These are phyloP conservation scores for Sebastes nivosus DNA, from an alignment of 2,797 vertebrate genomes.

Conservation along the genomic window DNA sequence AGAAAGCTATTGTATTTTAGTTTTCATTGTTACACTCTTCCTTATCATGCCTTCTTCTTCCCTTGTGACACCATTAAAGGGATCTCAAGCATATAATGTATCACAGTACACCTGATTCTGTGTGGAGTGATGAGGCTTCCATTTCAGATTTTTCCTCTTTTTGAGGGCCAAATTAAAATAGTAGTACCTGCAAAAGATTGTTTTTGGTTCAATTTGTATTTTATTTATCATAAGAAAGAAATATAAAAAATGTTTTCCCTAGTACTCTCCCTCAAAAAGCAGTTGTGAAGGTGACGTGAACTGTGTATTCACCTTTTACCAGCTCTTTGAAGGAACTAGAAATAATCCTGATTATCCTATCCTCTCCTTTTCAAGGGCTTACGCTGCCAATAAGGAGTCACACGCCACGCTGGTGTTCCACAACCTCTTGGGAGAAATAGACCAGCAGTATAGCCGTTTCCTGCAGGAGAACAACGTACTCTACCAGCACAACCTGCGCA, in stretches of 20 bases:
- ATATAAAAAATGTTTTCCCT: no score
- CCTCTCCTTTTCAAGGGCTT: conserved; percentile 80
- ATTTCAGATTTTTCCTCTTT: neutral
- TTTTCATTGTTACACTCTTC: neutral
- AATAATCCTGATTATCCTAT: neutral
- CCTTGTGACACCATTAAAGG: neutral
- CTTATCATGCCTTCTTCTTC: neutral
- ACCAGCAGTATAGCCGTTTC: conserved; percentile 99
- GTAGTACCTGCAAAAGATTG: neutral
- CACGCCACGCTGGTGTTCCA: conserved; percentile 97
- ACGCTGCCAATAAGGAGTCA: conserved; percentile 96
- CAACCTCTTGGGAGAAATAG: conserved; percentile 97
- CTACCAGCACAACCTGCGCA: conserved; percentile 97
- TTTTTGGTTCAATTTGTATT: neutral
- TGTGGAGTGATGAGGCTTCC: neutral
- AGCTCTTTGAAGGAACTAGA: neutral
- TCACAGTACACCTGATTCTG: neutral
- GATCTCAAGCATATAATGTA: neutral
- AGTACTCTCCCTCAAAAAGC: neutral
- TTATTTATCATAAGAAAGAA: neutral
- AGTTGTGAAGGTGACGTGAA: neutral
- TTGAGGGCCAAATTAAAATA: neutral
- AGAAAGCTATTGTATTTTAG: neutral
- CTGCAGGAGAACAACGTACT: conserved; percentile 98
- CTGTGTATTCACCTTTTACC: neutral